Conservation (phyloP, 2,888 invertebrate genomes). For the Rhogogaster chlorosoma region DNA sequence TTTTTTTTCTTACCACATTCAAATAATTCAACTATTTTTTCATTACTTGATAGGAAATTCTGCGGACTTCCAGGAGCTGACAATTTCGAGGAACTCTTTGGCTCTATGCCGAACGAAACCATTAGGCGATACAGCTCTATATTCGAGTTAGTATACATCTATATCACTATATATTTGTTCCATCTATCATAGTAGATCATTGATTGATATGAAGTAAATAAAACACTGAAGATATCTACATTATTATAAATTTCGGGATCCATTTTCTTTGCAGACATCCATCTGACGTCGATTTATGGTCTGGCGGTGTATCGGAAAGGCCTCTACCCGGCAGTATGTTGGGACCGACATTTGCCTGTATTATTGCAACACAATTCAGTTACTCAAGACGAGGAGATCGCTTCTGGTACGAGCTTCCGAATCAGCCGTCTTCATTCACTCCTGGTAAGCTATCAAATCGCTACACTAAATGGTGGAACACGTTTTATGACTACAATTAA, state of each 20-base stretch:
- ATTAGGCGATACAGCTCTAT: constrained; percentile 90
- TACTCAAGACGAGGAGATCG: constrained; percentile 93
- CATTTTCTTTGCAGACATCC: constrained; percentile 83
- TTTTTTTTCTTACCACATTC: constrained; percentile 9
- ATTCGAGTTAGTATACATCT: constrained; percentile 83
- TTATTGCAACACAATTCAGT: constrained; percentile 96
- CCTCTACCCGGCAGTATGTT: constrained; percentile 95
- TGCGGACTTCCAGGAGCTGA: constrained; percentile 91
- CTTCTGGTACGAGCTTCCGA: constrained; percentile 96
- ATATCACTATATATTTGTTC: neutral
- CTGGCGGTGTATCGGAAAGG: constrained; percentile 95
- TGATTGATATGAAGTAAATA: constrained; percentile 15
- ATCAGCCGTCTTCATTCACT: constrained; percentile 95
- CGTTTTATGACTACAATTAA: neutral
- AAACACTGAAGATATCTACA: neutral
- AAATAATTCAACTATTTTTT: constrained; percentile 53
- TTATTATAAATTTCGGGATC: neutral
- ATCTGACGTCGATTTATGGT: constrained; percentile 96
- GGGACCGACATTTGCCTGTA: constrained; percentile 96
- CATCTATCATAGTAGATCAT: neutral
- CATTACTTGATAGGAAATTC: constrained; percentile 83
- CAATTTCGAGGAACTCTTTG: constrained; percentile 89
- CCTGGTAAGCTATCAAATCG: constrained; percentile 77
- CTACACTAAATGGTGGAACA: neutral
- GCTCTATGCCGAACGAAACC: constrained; percentile 94